Base-by-base conservation (phyloP, 2,797 vertebrate species). In the Buceros bicornis region DNA sequence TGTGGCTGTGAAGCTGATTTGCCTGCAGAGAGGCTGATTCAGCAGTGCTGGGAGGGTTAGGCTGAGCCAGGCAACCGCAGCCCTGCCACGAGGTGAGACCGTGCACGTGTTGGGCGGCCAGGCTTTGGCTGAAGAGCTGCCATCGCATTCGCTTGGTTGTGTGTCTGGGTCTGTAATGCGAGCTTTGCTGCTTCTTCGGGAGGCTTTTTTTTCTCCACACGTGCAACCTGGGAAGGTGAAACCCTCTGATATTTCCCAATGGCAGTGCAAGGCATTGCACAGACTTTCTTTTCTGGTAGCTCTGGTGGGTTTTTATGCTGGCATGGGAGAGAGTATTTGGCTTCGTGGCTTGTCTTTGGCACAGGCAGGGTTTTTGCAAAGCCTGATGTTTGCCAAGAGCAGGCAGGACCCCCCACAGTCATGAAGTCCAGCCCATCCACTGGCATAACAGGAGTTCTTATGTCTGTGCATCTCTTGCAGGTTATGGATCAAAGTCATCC, bases 311-410 rank as follows among this genome's bases (percentile, higher is more conserved):
- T 87, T 82, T 43, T 64, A 25, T 73, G 67, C n/a, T 18, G 10
- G 28, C 71, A n/a, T 61, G 18, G 8, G 19, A 61, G 14, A 48
- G 47, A 54, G 4, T 7, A 62, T 28, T 69, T 3, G 43, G 26
- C 22, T 69, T 77, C 3, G 1, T 25, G 64, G 66, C 28, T 84
- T 29, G 1, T 47, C 53, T 37, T 89, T 47, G 45, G 29, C 51
- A 72, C 35, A 62, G 66, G 3, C 21, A 64, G 14, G 58, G 33
- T 6, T 60, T 57, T 70, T 76, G 19, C 40, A 29, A 82, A 82
- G 45, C 0, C 0, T 11, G 6, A 33, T 5, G 10, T 43, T 79
- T 77, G 5, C 28, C 16, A 70, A 47, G 16, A 71, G 35, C 20
- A 13, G 22, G 16, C 31, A 67, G 37, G 29, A 51, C 4, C 33